These are phyloP conservation scores for Siniperca obscura DNA, from an alignment of 2,797 vertebrate species.

Conservation along the genomic window DNA sequence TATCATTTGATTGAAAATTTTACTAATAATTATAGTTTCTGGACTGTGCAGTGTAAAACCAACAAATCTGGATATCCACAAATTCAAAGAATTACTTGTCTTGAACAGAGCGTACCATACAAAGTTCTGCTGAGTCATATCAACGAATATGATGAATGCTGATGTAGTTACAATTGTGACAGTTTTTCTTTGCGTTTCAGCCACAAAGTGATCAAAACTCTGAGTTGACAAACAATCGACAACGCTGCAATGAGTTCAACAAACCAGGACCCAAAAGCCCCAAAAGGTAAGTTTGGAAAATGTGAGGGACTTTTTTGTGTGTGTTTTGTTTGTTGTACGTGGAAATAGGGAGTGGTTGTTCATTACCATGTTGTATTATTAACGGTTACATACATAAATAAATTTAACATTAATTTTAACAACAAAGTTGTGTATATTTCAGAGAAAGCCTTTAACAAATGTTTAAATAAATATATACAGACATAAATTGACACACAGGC, in stretches of 20 bases:
- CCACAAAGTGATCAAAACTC: not conserved
- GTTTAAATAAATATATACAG: not conserved
- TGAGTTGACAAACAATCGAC: conserved; percentile 10
- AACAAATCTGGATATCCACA: too few relatives aligned
- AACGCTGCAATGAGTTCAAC: conserved; percentile 53
- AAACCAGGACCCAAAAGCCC: conserved; percentile 42
- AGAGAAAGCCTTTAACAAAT: not conserved
- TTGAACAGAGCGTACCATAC: not conserved
- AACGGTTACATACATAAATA: not conserved
- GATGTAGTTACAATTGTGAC: not conserved
- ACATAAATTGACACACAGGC: not conserved
- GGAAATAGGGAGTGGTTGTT: not conserved
- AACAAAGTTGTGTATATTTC: not conserved
- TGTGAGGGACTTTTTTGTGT: not conserved
- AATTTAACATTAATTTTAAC: not conserved
- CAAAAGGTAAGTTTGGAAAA: conserved; percentile 56
- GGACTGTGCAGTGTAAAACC: not conserved
- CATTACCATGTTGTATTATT: not conserved
- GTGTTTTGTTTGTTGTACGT: not conserved
- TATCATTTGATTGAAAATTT: not conserved
- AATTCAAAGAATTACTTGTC: not conserved
- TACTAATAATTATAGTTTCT: not conserved
- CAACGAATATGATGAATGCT: not conserved
- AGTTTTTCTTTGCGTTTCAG: conserved; percentile 44
- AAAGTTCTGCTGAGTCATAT: not conserved